Percentiles rank a stretch among this genome's conserved stretches.
phyloP scores from a whole-genome alignment of 2,888 invertebrate genomes.

The Eristalis pertinax region DNA sequence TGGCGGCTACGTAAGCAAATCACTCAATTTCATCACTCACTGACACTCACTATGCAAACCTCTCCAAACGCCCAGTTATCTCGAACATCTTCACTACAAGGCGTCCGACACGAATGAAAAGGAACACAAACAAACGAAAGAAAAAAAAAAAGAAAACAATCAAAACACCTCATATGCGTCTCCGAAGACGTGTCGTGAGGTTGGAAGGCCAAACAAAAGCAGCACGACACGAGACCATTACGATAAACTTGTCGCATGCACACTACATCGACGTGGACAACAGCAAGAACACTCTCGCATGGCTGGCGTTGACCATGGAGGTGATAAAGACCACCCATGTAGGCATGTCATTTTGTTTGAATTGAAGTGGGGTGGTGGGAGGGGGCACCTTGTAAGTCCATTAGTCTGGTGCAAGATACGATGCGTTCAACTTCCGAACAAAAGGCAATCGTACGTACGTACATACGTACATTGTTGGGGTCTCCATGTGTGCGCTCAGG shows the following conservation, averaged over 20 bases:
- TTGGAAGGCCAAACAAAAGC: not conserved
- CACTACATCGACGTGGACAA: not conserved
- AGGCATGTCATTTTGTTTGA: not conserved
- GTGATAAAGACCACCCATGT: not conserved
- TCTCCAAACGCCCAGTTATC: not conserved
- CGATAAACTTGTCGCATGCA: not conserved
- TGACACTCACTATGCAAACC: not conserved
- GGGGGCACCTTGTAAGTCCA: not conserved
- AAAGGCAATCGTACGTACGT: not conserved
- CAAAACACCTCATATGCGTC: not conserved
- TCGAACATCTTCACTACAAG: too few relatives aligned
- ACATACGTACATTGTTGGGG: not conserved
- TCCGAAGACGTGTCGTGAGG: not conserved
- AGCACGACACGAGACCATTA: not conserved
- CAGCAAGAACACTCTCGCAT: not conserved
- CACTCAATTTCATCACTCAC: too few relatives aligned
- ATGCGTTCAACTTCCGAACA: not conserved
- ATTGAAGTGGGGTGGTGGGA: not conserved
- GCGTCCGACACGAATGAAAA: too few relatives aligned
- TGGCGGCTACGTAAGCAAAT: too few relatives aligned
- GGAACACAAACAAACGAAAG: too few relatives aligned
- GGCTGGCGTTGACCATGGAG: not conserved
- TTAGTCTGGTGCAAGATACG: not conserved
- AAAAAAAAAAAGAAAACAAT: not conserved
- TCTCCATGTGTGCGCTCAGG: not conserved